Conservation (phyloP, 2,888 invertebrate species). For the Plusia festucae region DNA sequence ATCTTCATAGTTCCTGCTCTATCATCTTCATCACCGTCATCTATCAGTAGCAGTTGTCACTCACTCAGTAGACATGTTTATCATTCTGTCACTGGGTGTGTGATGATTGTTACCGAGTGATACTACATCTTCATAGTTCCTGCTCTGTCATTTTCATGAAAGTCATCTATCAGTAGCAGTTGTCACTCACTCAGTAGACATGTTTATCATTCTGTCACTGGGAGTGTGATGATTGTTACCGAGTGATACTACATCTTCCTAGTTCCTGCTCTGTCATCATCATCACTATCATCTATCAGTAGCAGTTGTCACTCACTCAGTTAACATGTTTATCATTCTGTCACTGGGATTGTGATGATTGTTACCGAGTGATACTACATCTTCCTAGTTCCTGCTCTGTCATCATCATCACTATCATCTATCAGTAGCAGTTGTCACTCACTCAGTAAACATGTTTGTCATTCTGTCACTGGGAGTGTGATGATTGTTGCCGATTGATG, state of each 20-base stretch:
- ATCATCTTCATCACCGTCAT: neutral
- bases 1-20: neutral
- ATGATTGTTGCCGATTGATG: neutral
- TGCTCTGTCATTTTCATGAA: conserved; percentile 1
- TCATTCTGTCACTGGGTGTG: conserved; percentile 63
- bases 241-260: conserved; percentile 19
- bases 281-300: neutral
- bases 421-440: conserved; percentile 18
- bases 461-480: conserved; percentile 22
- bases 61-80: conserved; percentile 49
- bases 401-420: neutral
- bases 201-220: no score
- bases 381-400: neutral
- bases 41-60: conserved; percentile 13
- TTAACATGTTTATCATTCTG: conserved; percentile 22
- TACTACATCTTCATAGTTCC: neutral
- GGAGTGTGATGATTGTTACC: conserved; percentile 47
- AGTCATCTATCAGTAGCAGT: no score
- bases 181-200: no score
- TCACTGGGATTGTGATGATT: conserved; percentile 31
- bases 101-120: conserved; percentile 37
- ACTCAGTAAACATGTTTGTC: conserved; percentile 30
- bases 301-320: conserved; percentile 8
- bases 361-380: neutral
- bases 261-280: neutral